phyloP scores from a whole-genome alignment of 2,888 invertebrate species.

The Agrotis puta region DNA sequence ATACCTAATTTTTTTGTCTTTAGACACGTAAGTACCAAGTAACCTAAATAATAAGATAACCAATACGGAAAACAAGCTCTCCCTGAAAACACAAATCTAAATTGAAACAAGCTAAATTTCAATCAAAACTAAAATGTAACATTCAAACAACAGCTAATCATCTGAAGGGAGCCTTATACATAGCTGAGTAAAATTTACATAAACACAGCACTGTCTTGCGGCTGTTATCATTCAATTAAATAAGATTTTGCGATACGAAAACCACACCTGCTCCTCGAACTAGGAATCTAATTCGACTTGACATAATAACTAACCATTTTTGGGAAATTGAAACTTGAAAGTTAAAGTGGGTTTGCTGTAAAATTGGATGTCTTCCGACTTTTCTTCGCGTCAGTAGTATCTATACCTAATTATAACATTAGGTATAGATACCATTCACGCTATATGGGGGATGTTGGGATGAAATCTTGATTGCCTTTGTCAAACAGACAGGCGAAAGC shows the following conservation, averaged over 20 bases:
- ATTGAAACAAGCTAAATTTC: constrained; percentile 56
- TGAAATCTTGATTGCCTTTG: too few relatives aligned
- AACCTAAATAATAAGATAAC: background rate
- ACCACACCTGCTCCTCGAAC: constrained; percentile 77
- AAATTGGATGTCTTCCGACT: constrained; percentile 39
- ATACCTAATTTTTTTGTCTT: too few relatives aligned
- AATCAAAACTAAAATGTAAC: constrained; percentile 75
- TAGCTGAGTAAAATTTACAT: constrained; percentile 88
- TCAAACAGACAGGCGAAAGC: too few relatives aligned
- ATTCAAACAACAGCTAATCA: constrained; percentile 78
- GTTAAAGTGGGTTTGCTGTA: constrained; percentile 43
- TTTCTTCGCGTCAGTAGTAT: background rate
- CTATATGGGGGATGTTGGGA: background rate
- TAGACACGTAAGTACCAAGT: background rate
- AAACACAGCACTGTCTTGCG: constrained; percentile 87
- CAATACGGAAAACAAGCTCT: constrained; percentile 16
- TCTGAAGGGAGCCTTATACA: constrained; percentile 78
- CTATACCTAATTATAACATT: background rate
- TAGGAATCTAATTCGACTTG: constrained; percentile 63
- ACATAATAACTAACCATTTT: constrained; percentile 61
- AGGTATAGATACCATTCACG: background rate
- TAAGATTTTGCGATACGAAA: constrained; percentile 86
- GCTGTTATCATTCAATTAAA: constrained; percentile 90
- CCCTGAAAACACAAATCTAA: constrained; percentile 41
- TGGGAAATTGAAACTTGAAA: constrained; percentile 43